phyloP scores from a whole-genome alignment of 2,888 invertebrate species.

The Agrotis puta region DNA sequence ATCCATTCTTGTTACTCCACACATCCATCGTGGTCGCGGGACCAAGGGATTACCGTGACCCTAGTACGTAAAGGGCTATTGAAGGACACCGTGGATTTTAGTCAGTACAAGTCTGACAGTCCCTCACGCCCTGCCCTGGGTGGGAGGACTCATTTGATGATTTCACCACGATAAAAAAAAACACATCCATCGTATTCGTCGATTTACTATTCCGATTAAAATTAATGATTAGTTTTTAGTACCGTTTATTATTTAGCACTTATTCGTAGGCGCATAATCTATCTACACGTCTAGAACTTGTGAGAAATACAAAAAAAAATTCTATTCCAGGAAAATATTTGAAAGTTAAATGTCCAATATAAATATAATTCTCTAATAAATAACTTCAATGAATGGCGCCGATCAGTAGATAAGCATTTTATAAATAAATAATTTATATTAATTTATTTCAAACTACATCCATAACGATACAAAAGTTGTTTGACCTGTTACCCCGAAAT shows the following conservation, averaged over 20 bases:
- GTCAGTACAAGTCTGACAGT: too few relatives aligned
- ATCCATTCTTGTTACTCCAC: too few relatives aligned
- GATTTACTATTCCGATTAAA: neutral
- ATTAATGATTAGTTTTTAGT: neutral
- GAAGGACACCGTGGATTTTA: too few relatives aligned
- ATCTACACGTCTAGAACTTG: neutral
- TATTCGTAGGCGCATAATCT: neutral
- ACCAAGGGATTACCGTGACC: too few relatives aligned
- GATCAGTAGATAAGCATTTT: conserved; percentile 11
- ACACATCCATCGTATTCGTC: neutral
- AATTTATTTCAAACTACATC: conserved; percentile 30
- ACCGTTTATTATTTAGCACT: neutral
- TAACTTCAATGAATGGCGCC: conserved; percentile 6
- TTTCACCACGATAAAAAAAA: too few relatives aligned
- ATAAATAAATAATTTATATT: neutral
- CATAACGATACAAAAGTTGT: conserved; percentile 22
- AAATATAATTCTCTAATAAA: conserved; percentile 2
- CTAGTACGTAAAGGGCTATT: too few relatives aligned
- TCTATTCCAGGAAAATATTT: conserved; percentile 4
- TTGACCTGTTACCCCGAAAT: conserved; percentile 29
- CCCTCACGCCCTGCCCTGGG: too few relatives aligned
- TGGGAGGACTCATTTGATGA: too few relatives aligned
- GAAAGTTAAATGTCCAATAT: neutral
- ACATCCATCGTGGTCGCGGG: too few relatives aligned
- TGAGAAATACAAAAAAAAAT: neutral